Conservation (phyloP, 2,113 vertebrate genomes). For the Hemiprocne comata region DNA sequence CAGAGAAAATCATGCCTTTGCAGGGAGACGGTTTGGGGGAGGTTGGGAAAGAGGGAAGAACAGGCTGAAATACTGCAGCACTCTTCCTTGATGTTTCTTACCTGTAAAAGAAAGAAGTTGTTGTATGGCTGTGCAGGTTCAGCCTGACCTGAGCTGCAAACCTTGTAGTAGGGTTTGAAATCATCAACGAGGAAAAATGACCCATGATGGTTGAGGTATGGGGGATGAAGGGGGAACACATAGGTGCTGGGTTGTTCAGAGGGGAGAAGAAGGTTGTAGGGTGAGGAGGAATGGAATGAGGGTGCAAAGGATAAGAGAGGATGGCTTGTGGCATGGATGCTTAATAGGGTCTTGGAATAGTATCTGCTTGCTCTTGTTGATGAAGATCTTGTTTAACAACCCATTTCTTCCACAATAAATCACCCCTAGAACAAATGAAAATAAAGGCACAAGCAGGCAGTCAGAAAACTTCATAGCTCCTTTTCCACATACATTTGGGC, state of each 20-base stretch:
- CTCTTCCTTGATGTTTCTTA: background rate
- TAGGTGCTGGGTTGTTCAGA: background rate
- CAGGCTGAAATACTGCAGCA: constrained; percentile 3
- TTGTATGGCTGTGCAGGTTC: background rate
- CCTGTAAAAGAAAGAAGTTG: background rate
- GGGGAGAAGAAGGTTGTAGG: background rate
- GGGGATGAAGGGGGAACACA: too few relatives aligned
- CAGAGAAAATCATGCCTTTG: background rate
- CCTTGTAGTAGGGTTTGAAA: background rate
- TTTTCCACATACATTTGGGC: background rate
- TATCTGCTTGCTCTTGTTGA: background rate
- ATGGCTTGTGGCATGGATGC: background rate
- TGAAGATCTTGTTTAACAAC: background rate
- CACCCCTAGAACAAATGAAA: background rate
- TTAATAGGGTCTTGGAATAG: background rate
- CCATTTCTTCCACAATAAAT: background rate
- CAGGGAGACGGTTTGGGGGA: background rate
- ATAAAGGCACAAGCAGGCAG: background rate
- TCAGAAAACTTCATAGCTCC: background rate
- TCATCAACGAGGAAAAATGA: background rate
- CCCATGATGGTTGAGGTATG: background rate
- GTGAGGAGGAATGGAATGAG: background rate
- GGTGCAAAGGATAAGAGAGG: background rate
- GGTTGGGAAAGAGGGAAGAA: background rate
- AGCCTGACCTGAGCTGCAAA: background rate